phyloP scores from a whole-genome alignment of 1,140 invertebrate genomes.

The Chelonus insularis region DNA sequence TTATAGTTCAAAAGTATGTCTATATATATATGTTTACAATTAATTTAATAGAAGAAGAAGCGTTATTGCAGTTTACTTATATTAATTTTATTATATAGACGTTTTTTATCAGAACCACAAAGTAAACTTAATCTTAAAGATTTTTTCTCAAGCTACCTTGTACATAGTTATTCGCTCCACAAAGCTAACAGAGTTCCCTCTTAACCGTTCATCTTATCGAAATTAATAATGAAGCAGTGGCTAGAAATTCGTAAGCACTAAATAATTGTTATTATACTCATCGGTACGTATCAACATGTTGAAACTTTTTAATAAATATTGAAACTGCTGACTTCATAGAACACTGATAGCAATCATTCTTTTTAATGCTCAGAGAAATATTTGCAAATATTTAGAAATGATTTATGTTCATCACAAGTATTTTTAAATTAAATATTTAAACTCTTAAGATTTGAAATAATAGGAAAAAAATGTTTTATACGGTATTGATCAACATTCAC shows the following conservation, averaged over 20 bases:
- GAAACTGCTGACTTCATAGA: no score
- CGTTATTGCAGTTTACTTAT: not conserved
- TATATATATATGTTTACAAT: not conserved
- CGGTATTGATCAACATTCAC: no score
- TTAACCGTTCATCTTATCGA: not conserved
- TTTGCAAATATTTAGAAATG: no score
- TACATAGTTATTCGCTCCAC: not conserved
- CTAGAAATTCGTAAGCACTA: slow-evolving; percentile 6
- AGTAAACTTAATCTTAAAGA: not conserved
- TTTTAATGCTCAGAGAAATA: no score
- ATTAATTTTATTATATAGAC: not conserved
- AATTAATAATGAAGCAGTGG: slow-evolving; percentile 29
- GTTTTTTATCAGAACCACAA: not conserved
- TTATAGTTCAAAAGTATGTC: not conserved
- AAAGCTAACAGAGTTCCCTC: not conserved
- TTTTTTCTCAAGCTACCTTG: not conserved
- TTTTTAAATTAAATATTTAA: no score
- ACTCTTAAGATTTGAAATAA: no score
- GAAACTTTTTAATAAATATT: slow-evolving; percentile 35
- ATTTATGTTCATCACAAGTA: no score
- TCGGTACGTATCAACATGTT: slow-evolving; percentile 22
- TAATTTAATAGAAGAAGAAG: not conserved
- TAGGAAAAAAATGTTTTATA: no score
- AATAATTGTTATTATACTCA: slow-evolving; percentile 21
- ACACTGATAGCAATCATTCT: no score